A percentile compares a stretch with the other conserved stretches of the same genome.
These are phyloP conservation scores for Hypomesus transpacificus DNA, from an alignment of 2,113 vertebrate species.

Conservation along the genomic window DNA sequence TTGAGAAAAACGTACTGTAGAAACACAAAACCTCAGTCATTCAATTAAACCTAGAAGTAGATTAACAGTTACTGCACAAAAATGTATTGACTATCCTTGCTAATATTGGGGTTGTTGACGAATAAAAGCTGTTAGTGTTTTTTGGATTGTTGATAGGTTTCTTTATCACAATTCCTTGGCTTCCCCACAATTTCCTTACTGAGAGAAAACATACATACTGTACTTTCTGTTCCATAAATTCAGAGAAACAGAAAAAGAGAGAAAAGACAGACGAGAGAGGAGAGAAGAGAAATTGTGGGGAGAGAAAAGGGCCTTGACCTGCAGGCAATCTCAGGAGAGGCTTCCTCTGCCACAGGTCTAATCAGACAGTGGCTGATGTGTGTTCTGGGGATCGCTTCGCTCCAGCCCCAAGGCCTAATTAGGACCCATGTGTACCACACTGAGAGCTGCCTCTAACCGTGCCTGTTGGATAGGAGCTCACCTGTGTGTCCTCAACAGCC, in stretches of 20 bases:
- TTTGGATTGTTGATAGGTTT: too few species aligned
- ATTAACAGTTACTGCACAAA: too few species aligned
- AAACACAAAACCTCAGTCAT: too few species aligned
- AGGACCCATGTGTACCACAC: conserved; percentile 64
- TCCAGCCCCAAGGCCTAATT: conserved; percentile 68
- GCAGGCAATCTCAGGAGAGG: conserved; percentile 61
- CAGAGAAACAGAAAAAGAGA: not conserved
- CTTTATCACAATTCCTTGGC: not conserved
- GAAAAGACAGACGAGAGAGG: conserved; percentile 35
- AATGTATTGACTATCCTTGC: too few species aligned
- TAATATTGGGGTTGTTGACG: too few species aligned
- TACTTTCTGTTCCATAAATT: not conserved
- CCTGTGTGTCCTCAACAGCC: conserved; percentile 48
- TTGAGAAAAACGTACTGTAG: too few species aligned
- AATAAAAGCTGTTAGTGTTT: too few species aligned
- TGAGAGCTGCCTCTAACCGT: conserved; percentile 45
- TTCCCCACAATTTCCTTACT: conserved; percentile 43
- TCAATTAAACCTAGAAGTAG: too few species aligned
- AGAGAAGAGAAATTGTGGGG: not conserved
- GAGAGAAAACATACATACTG: conserved; percentile 42
- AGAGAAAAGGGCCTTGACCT: conserved; percentile 60
- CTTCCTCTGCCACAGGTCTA: conserved; percentile 50
- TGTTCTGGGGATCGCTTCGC: conserved; percentile 56
- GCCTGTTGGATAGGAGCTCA: conserved; percentile 48
- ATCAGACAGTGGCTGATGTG: conserved; percentile 60